Base-by-base conservation (phyloP, 1,140 invertebrate genomes). In the Drosophila grimshawi region DNA sequence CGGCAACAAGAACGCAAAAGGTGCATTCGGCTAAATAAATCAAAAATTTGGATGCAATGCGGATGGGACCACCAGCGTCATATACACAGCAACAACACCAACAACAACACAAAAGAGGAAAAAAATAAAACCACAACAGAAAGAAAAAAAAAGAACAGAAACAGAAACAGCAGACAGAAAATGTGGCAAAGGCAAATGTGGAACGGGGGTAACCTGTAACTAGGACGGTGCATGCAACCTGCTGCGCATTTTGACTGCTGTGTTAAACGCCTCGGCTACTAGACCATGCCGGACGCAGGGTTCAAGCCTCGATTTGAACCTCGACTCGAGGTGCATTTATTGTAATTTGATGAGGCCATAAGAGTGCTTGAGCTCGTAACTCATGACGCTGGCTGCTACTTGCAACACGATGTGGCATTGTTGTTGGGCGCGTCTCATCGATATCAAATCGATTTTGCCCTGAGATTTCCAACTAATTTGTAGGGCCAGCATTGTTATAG, bases 381-480 rank as follows among this genome's bases (percentile, higher is more conserved):
- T 89, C 80, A 89, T 85, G 64, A 55, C 63, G 51, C 35, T 55
- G 49, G 52, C 57, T 33, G 45, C 70, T 68, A 71, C 66, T 57
- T 71, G 51, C 69, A 66, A 55, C 68, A 64, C 37, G 48, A 46
- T 59, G 60, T 68, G 43, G 66, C 69, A 76, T 55, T 67, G 72
- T 60, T 55, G 59, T 59, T 33, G 19, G 33, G 48, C 4, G 4
- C 33, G 2, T 39, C 41, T 60, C 72, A 75, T 86, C 77, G 80
- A 89, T 89, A 73, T 78, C 71, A 85, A 81, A 89, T 89, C 85
- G 80, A 89, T 89, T 89, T 60, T 75, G 67, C 10, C 29, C 48
- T 52, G 57, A 82, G 73, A 83, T 78, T 86, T 83, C 77, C 49
- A 33, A 86, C 85, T 86, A 83, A 82, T 88, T 83, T 88, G 78